Evolutionary conservation across 2,797 vertebrate genomes (phyloP).

Genomic region (Hemibagrus guttatus): DNA sequence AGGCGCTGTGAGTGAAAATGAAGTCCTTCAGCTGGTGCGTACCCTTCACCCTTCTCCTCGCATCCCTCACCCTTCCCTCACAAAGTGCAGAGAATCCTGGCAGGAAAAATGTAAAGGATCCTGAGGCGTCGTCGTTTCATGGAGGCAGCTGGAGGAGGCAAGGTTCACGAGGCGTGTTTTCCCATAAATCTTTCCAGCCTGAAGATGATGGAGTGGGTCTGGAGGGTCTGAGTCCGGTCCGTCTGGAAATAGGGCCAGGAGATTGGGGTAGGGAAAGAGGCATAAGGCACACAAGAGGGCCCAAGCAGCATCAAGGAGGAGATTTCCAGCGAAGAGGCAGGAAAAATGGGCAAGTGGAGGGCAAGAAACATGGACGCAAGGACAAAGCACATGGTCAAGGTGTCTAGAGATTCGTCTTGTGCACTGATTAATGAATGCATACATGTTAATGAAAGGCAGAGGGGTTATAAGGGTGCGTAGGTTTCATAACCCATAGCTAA

Average conservation of each 20-base stretch:
- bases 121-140: conserved; percentile 61
- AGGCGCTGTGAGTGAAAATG: conserved; percentile 61
- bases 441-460: neutral
- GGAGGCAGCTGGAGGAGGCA: conserved; percentile 63
- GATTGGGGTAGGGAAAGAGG: conserved; percentile 21
- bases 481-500: neutral
- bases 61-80: conserved; percentile 57
- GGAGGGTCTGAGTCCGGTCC: conserved; percentile 26
- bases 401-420: conserved; percentile 58
- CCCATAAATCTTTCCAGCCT: conserved; percentile 49
- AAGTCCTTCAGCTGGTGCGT: conserved; percentile 66
- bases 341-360: conserved; percentile 69
- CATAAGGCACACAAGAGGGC: conserved; percentile 60
- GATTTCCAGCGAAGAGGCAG: conserved; percentile 72
- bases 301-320: conserved; percentile 76
- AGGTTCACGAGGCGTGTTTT: conserved; percentile 67
- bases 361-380: conserved; percentile 76
- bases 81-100: conserved; percentile 63
- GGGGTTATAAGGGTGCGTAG: neutral
- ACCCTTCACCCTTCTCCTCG: conserved; percentile 62
- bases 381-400: conserved; percentile 84
- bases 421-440: neutral
- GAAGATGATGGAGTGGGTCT: conserved; percentile 22
- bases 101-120: conserved; percentile 71
- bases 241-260: conserved; percentile 19